These are phyloP conservation scores for Trichosurus vulpecula DNA, from an alignment of 2,797 vertebrate genomes.

Conservation along the genomic window DNA sequence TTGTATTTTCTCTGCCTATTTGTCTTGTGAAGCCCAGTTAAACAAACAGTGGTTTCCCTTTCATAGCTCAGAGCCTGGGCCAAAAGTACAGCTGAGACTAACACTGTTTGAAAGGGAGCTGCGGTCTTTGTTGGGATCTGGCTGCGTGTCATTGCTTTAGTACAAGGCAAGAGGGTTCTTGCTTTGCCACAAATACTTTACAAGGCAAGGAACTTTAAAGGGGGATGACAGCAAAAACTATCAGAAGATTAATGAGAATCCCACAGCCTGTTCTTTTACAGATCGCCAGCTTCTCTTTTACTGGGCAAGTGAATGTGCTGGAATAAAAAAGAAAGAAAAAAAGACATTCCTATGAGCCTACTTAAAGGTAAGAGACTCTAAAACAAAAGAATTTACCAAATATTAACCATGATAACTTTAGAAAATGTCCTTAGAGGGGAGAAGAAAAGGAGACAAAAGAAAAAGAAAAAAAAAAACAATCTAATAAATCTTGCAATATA, in stretches of 20 bases:
- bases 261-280: slow-evolving; percentile 83
- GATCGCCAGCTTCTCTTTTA: slow-evolving; percentile 84
- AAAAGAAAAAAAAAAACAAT: slow-evolving; percentile 34
- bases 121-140: slow-evolving; percentile 82
- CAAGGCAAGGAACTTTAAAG: slow-evolving; percentile 83
- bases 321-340: slow-evolving; percentile 79
- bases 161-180: slow-evolving; percentile 77
- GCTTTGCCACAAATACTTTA: slow-evolving; percentile 81
- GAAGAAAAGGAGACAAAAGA: slow-evolving; percentile 13
- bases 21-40: slow-evolving; percentile 74
- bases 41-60: slow-evolving; percentile 79
- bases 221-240: slow-evolving; percentile 84
- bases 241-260: slow-evolving; percentile 87
- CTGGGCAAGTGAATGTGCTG: slow-evolving; percentile 79
- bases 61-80: slow-evolving; percentile 70
- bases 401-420: slow-evolving; percentile 74
- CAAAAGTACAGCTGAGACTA: slow-evolving; percentile 74
- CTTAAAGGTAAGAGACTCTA: slow-evolving; percentile 80
- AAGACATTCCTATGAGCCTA: slow-evolving; percentile 76
- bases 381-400: slow-evolving; percentile 79
- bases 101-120: slow-evolving; percentile 80
- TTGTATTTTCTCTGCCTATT: slow-evolving; percentile 67
- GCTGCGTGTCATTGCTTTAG: slow-evolving; percentile 75
- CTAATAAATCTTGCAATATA: slow-evolving; percentile 73
- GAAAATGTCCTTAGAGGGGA: background rate